phyloP scores from a whole-genome alignment of 2,797 vertebrate genomes.

The Melopsittacus undulatus region DNA sequence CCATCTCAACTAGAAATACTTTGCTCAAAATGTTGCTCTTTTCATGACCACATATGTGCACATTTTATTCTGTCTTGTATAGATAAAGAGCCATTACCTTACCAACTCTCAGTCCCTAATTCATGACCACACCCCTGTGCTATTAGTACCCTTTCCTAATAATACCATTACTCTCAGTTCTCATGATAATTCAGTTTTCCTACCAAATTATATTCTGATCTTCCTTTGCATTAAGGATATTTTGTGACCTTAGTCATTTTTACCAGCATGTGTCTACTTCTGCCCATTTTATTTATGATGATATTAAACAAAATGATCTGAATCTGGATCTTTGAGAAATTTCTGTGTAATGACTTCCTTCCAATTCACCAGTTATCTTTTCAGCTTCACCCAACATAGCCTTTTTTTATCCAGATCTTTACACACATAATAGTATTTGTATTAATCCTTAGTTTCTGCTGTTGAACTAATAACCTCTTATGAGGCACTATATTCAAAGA shows the following conservation, averaged over 20 bases:
- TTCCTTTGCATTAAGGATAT: neutral
- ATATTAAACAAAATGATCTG: neutral
- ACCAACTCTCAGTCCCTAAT: neutral
- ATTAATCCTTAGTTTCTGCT: neutral
- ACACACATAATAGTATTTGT: neutral
- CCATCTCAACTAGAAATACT: neutral
- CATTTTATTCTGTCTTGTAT: neutral
- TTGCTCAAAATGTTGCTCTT: neutral
- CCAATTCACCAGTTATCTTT: neutral
- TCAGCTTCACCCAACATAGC: neutral
- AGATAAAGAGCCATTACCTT: neutral
- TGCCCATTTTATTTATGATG: conserved; percentile 1
- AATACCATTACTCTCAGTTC: neutral
- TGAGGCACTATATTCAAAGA: neutral
- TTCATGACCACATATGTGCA: neutral
- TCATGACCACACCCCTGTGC: neutral
- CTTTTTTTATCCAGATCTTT: neutral
- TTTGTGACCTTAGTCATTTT: neutral
- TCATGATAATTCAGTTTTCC: neutral
- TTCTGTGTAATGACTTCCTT: neutral
- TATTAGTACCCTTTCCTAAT: neutral
- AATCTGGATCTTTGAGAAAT: neutral
- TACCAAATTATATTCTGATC: neutral
- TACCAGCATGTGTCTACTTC: neutral
- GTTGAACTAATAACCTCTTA: conserved; percentile 15